A percentile compares a stretch with the other conserved stretches of the same genome.
Evolutionary conservation across 2,797 vertebrate genomes (phyloP).

Genomic region (Onychomys arenicola): DNA sequence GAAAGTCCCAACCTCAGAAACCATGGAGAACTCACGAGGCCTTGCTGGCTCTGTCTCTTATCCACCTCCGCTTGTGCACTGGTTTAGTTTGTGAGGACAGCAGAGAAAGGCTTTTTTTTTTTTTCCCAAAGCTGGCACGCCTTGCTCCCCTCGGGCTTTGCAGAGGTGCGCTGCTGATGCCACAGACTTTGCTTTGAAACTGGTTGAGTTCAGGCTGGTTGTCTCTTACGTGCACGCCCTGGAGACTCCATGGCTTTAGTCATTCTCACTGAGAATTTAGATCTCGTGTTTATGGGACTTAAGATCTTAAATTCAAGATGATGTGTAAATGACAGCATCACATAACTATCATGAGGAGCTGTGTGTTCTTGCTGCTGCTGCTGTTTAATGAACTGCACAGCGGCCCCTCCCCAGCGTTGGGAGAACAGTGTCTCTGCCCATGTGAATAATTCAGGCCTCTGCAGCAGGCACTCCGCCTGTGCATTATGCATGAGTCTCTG

Average conservation of each 20-base stretch:
- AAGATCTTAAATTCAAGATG: not conserved
- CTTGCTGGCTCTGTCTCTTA: not conserved
- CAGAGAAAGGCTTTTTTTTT: not conserved
- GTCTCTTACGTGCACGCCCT: not conserved
- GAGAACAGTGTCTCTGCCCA: not conserved
- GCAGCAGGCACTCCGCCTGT: slow-evolving; percentile 87
- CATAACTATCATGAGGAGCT: not conserved
- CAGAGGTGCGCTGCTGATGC: not conserved
- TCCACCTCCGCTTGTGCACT: not conserved
- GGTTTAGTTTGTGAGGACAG: not conserved
- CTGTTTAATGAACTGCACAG: not conserved
- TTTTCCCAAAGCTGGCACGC: not conserved
- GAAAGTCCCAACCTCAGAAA: no score
- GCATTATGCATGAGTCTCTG: slow-evolving; percentile 93
- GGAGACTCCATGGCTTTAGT: not conserved
- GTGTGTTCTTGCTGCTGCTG: fast-evolving
- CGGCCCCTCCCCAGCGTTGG: not conserved
- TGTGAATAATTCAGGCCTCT: slow-evolving; percentile 89
- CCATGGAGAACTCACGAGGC: not conserved
- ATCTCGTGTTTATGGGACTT: not conserved
- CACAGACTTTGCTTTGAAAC: not conserved
- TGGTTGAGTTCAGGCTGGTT: fast-evolving
- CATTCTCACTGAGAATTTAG: not conserved
- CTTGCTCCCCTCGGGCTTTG: not conserved
- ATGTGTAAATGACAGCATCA: not conserved